Evolutionary conservation across 2,113 vertebrate genomes (phyloP).

Genomic region (Dicaeum eximium): DNA sequence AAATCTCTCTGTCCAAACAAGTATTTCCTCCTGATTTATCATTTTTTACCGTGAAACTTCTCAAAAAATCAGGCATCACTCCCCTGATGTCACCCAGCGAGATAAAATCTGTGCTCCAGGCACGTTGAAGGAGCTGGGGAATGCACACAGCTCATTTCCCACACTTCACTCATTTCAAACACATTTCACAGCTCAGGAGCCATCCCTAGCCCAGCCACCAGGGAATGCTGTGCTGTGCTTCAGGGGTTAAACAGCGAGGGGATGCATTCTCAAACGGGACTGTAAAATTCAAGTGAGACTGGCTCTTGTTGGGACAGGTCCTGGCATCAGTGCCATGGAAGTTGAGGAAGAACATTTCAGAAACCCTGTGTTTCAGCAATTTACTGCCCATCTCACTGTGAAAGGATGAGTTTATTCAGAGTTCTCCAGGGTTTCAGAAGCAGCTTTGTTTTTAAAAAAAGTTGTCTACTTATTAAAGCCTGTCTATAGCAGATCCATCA

Average conservation of each 20-base stretch:
- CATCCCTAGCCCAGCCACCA: neutral
- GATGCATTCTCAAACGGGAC: rapidly evolving
- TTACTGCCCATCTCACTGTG: rapidly evolving
- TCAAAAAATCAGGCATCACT: neutral
- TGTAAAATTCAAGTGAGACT: neutral
- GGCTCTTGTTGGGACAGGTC: neutral
- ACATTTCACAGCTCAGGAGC: neutral
- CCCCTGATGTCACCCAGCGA: rapidly evolving
- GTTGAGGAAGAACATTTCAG: neutral
- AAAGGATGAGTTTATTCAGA: neutral
- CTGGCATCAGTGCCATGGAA: neutral
- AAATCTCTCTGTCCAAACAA: neutral
- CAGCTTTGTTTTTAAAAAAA: neutral
- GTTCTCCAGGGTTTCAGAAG: neutral
- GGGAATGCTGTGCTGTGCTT: neutral
- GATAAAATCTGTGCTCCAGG: neutral
- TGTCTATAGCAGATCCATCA: neutral
- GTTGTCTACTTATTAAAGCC: neutral
- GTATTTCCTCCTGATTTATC: neutral
- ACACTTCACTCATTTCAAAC: neutral
- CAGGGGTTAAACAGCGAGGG: rapidly evolving
- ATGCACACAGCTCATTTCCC: neutral
- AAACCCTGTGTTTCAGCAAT: neutral
- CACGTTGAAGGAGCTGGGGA: rapidly evolving
- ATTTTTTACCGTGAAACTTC: neutral